A percentile compares a stretch with the other conserved stretches of the same genome.
phyloP scores from a whole-genome alignment of 2,888 invertebrate species.

The Prosapia bicincta region DNA sequence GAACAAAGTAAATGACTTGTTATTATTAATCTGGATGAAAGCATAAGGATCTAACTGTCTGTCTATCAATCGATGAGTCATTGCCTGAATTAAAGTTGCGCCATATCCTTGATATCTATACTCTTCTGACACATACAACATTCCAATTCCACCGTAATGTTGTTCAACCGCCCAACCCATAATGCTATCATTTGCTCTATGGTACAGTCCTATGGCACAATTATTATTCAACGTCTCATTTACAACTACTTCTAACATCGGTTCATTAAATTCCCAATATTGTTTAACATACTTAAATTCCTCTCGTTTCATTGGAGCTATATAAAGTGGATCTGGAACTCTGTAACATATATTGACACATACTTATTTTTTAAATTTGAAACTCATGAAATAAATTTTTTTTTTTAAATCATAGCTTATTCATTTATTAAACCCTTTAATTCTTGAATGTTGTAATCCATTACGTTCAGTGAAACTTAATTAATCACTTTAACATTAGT shows the following conservation, averaged over 20 bases:
- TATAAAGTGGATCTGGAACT: background rate
- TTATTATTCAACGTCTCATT: background rate
- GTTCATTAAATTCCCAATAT: conserved; percentile 3
- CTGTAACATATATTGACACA: background rate
- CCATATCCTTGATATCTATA: conserved; percentile 9
- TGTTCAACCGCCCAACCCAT: conserved; percentile 16
- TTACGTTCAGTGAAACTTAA: too few species aligned
- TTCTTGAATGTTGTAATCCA: too few species aligned
- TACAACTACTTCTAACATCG: background rate
- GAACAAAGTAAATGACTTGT: background rate
- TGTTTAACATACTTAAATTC: background rate
- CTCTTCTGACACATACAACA: conserved; percentile 8
- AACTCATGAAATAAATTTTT: too few species aligned
- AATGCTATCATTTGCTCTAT: conserved; percentile 5
- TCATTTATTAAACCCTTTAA: too few species aligned
- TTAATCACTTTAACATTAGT: too few species aligned
- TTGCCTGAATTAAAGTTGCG: background rate
- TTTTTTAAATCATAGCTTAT: too few species aligned
- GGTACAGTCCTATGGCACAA: background rate
- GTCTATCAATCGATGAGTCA: background rate
- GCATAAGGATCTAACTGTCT: conserved; percentile 13
- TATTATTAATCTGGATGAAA: conserved; percentile 3
- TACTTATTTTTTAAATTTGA: too few species aligned
- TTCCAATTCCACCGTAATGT: conserved; percentile 17
- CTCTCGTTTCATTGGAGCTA: background rate